Percentiles rank a stretch among this genome's conserved stretches.
phyloP scores from a whole-genome alignment of 2,888 invertebrate species.

The Hemaris fuciformis region DNA sequence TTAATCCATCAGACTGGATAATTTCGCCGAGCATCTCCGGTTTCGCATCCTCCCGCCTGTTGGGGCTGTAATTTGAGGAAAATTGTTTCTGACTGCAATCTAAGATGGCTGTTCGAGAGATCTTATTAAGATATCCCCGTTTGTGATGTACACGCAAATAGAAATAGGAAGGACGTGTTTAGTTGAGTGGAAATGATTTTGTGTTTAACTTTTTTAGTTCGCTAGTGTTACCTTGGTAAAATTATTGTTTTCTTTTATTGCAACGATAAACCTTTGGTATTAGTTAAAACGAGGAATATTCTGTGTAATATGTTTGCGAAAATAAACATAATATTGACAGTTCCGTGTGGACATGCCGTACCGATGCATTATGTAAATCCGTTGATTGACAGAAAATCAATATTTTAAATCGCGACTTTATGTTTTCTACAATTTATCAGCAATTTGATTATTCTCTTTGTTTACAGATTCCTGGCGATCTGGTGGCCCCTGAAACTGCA shows the following conservation, averaged over 20 bases:
- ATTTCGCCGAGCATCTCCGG: slow-evolving; percentile 11
- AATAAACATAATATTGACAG: no score
- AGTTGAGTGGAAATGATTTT: background rate
- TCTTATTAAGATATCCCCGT: slow-evolving; percentile 8
- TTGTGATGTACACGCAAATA: no score
- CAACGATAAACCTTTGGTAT: no score
- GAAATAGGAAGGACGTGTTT: background rate
- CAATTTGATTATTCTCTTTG: background rate
- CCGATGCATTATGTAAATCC: no score
- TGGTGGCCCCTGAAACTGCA: slow-evolving; percentile 97
- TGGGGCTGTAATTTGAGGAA: slow-evolving; percentile 21
- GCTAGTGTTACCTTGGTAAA: background rate
- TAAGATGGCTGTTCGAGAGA: background rate
- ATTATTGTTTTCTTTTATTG: background rate
- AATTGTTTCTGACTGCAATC: slow-evolving; percentile 17
- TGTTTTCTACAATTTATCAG: background rate
- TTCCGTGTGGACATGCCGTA: no score
- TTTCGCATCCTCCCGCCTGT: slow-evolving; percentile 19
- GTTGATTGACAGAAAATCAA: no score
- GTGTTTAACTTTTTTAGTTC: background rate
- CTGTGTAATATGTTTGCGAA: no score
- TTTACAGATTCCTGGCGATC: slow-evolving; percentile 93
- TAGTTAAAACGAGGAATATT: no score
- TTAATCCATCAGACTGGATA: slow-evolving; percentile 48
- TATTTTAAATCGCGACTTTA: no score